phyloP scores from a whole-genome alignment of 1,140 invertebrate species.

The Drosophila subobscura region DNA sequence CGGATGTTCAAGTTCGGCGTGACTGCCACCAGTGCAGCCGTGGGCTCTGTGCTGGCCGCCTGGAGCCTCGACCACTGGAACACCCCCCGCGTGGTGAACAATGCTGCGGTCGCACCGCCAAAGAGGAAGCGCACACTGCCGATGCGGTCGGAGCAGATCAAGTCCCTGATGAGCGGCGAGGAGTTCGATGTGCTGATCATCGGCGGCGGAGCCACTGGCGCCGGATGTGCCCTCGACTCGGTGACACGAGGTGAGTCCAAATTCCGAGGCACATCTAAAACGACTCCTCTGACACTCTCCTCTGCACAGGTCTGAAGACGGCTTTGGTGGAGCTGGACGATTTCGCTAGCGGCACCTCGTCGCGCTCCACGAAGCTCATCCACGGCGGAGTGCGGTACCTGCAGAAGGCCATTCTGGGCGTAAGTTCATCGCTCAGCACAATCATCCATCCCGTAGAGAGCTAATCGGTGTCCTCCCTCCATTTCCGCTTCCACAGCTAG shows the following conservation, averaged over 20 bases:
- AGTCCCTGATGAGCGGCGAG: constrained; percentile 89
- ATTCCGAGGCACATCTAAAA: not conserved
- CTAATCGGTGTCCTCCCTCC: constrained; percentile 31
- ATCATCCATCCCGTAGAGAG: constrained; percentile 19
- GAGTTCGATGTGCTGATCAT: constrained; percentile 97
- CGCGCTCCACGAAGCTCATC: constrained; percentile 98
- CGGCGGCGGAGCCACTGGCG: constrained; percentile 97
- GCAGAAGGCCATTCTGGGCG: constrained; percentile 97
- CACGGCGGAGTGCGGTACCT: constrained; percentile 99
- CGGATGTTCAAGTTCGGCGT: constrained; percentile 81
- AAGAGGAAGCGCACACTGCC: constrained; percentile 90
- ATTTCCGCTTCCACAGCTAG: constrained; percentile 86
- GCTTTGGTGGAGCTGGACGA: constrained; percentile 98
- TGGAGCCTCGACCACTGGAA: constrained; percentile 75
- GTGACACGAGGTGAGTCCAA: constrained; percentile 88
- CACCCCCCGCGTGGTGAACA: constrained; percentile 74
- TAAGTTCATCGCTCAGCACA: constrained; percentile 45
- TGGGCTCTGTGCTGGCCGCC: constrained; percentile 70
- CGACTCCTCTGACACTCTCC: not conserved
- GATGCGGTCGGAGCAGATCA: constrained; percentile 91
- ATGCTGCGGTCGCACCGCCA: constrained; percentile 85
- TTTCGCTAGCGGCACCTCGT: constrained; percentile 98
- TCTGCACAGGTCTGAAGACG: constrained; percentile 89
- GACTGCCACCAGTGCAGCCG: constrained; percentile 73
- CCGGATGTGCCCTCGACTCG: constrained; percentile 96